A percentile compares a stretch with the other conserved stretches of the same genome.
Conservation (phyloP, 2,797 vertebrate species). For the Spheniscus humboldti region DNA sequence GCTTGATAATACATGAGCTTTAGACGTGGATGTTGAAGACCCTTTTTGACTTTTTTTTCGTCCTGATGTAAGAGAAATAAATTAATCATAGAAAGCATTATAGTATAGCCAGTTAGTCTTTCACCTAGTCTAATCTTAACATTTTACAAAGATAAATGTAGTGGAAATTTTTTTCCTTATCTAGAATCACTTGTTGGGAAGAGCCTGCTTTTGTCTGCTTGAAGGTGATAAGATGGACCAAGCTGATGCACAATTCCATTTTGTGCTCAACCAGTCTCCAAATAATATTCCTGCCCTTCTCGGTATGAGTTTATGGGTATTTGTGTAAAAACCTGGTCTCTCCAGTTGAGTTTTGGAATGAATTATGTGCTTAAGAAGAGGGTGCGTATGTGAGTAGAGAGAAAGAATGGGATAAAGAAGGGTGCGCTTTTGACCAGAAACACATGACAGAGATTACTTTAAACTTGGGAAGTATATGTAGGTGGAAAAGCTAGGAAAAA, state of each 20-base stretch:
- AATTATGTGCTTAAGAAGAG: neutral
- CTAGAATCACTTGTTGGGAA: slow-evolving; percentile 96
- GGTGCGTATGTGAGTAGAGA: neutral
- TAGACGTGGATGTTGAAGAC: neutral
- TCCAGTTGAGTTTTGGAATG: neutral
- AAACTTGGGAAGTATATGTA: neutral
- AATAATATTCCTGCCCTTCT: slow-evolving; percentile 98
- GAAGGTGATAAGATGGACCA: slow-evolving; percentile 99
- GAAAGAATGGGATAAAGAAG: neutral
- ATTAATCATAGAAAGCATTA: neutral
- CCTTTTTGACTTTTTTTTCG: neutral
- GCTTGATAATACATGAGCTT: neutral
- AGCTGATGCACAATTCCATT: slow-evolving; percentile 98
- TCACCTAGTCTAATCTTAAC: neutral
- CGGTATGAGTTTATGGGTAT: slow-evolving; percentile 71
- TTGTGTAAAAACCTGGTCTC: neutral
- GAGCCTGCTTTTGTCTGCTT: slow-evolving; percentile 97
- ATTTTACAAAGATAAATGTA: neutral
- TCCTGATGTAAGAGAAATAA: neutral
- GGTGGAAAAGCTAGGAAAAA: neutral
- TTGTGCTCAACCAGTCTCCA: slow-evolving; percentile 98
- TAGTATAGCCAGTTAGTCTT: neutral
- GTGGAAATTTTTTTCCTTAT: neutral
- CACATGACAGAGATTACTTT: neutral
- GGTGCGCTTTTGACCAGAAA: neutral